These are phyloP conservation scores for Odontocolon sp. DNA, from an alignment of 2,888 invertebrate species.

Conservation along the genomic window DNA sequence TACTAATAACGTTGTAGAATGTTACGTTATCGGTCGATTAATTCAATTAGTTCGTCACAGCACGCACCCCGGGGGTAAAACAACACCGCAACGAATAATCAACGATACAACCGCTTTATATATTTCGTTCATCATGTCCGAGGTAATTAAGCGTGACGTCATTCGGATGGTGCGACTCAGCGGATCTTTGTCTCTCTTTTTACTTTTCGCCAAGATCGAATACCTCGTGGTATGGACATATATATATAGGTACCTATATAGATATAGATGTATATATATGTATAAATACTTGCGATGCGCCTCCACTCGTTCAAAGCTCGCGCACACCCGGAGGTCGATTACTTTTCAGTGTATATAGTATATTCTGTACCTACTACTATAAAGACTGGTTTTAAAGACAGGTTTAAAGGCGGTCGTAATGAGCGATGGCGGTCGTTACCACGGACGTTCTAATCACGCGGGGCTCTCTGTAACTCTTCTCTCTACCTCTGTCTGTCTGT, in stretches of 20 bases:
- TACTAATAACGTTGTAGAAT: slow-evolving; percentile 24
- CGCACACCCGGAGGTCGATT: slow-evolving; percentile 57
- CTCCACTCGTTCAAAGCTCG: slow-evolving; percentile 17
- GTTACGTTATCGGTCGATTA: slow-evolving; percentile 34
- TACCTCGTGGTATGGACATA: background rate
- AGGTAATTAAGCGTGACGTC: slow-evolving; percentile 63
- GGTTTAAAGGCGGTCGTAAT: slow-evolving; percentile 55
- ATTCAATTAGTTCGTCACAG: slow-evolving; percentile 57
- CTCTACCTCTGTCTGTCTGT: background rate
- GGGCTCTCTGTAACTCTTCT: slow-evolving; percentile 1
- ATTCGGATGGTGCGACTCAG: slow-evolving; percentile 46
- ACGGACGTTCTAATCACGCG: slow-evolving; percentile 59
- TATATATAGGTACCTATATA: background rate
- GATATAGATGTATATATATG: slow-evolving; percentile 7
- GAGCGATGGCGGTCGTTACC: slow-evolving; percentile 56
- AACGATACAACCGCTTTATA: slow-evolving; percentile 41
- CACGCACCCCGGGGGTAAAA: slow-evolving; percentile 27
- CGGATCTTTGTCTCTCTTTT: too few relatives aligned
- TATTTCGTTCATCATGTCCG: slow-evolving; percentile 57
- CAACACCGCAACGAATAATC: slow-evolving; percentile 13
- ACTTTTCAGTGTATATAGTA: slow-evolving; percentile 50
- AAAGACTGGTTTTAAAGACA: slow-evolving; percentile 59
- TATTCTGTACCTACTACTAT: slow-evolving; percentile 8
- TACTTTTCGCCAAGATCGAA: slow-evolving; percentile 26
- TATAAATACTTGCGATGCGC: slow-evolving; percentile 9